Evolutionary conservation across 2,888 invertebrate genomes (phyloP), one percentile per base, ranked within the genome.

Genomic region (Polyploca ridens): DNA sequence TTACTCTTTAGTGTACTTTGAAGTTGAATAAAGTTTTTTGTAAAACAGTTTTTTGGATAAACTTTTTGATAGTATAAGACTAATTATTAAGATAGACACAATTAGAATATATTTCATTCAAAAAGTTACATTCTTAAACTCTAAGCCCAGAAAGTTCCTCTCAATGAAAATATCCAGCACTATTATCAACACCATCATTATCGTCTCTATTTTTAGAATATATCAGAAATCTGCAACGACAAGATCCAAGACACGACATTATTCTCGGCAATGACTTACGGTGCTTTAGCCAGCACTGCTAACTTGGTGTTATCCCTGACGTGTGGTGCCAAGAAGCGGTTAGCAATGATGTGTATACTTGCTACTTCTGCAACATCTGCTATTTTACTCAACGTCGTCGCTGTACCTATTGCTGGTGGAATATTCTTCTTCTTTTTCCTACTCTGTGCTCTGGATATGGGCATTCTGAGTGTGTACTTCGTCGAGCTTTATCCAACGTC

Each of bases 401-500:
- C 82, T 0, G 81, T 86, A 8, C 93, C 94, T 0, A 75, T 93
- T 0, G 91, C 93, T 63, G 92, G 93, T 0, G 93, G 90, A 14
- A 83, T 92, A 11, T 91, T 94, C 77, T 92, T 94, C 80, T 92
- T 93, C 83, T 83, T 94, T 71, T 94, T 94, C 71, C 76, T 93
- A 8, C 81, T 93, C 67, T 88, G 89, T 63, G 94, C 93, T 0
- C 84, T 94, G 1, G 85, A 89, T 0, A 94, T 94, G 91, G 94
- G 94, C 0, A 84, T 94, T 1, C 72, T 94, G 54, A 93, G 93
- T 63, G 94, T 94, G 0, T 94, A 93, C 67, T 94, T 93, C 62
- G 94, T 94, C 60, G 94, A 94, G 70, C 77, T 94, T 5, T 94
- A 94, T 63, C 94, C 94, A 5, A 94, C 94, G 16, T 88, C 89